Percentiles rank a stretch among this genome's conserved stretches.
These are phyloP conservation scores for Julus scandinavius DNA, from an alignment of 2,888 invertebrate genomes.

Conservation along the genomic window DNA sequence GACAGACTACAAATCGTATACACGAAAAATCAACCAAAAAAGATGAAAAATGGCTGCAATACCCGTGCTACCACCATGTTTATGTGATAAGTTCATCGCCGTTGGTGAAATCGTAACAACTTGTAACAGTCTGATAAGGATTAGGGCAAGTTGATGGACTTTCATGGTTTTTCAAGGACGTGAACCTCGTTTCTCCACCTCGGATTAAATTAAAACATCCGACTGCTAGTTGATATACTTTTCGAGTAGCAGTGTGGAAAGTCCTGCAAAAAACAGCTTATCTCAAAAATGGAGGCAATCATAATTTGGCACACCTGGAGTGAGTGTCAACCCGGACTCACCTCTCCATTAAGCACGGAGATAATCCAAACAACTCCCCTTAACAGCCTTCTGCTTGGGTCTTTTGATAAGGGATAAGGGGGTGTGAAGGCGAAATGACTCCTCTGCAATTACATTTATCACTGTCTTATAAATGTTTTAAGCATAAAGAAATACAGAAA, in stretches of 20 bases:
- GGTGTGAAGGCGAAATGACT: background rate
- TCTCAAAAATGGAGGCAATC: background rate
- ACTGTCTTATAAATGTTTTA: background rate
- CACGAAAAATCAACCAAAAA: too few species aligned
- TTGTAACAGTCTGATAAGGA: background rate
- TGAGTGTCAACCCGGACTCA: constrained; percentile 31
- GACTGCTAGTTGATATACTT: background rate
- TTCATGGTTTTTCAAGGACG: background rate
- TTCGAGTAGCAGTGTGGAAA: background rate
- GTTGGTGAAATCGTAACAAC: too few species aligned
- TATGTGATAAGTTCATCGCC: too few species aligned
- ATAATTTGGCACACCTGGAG: constrained; percentile 37
- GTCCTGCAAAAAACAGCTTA: background rate
- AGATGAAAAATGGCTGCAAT: too few species aligned
- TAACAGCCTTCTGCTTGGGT: background rate
- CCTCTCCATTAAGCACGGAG: constrained; percentile 36
- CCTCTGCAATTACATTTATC: constrained; percentile 23
- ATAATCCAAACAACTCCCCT: constrained; percentile 37
- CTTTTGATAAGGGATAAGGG: constrained; percentile 9
- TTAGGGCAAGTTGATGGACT: background rate
- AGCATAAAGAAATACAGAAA: background rate
- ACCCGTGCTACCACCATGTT: too few species aligned
- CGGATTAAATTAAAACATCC: background rate
- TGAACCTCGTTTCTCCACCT: background rate
- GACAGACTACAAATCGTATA: background rate